phyloP scores from a whole-genome alignment of 1,140 invertebrate species.

The Zeugodacus cucurbitae region DNA sequence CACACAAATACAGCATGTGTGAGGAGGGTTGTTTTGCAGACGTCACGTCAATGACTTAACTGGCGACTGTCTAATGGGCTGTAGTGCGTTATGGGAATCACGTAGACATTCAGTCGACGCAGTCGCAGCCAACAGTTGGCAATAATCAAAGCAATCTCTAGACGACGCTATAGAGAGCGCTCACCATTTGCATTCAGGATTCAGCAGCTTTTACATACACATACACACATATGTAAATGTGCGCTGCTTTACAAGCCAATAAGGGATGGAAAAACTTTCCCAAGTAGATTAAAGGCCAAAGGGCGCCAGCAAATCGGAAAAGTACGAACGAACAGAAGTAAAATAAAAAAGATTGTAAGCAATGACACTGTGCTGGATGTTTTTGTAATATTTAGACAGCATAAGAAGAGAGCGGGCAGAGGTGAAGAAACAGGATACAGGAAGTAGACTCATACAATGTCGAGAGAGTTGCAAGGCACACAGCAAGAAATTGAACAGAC shows the following conservation, averaged over 20 bases:
- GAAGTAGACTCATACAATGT: background rate
- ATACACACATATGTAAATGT: background rate
- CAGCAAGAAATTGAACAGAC: background rate
- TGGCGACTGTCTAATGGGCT: background rate
- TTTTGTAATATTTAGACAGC: background rate
- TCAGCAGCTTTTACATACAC: background rate
- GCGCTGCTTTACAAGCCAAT: background rate
- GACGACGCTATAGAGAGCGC: background rate
- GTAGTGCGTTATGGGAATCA: background rate
- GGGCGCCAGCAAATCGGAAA: background rate
- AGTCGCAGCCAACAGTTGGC: background rate
- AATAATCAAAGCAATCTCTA: background rate
- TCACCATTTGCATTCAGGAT: constrained; percentile 1
- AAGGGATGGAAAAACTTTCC: constrained; percentile 11
- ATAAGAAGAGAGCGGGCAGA: background rate
- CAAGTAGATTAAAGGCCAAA: background rate
- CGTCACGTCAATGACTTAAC: constrained; percentile 15
- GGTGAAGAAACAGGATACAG: background rate
- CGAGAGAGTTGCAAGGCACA: background rate
- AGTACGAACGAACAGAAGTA: background rate
- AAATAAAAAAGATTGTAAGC: background rate
- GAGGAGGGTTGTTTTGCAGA: background rate
- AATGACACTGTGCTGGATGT: background rate
- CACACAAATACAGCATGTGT: background rate
- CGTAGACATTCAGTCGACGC: background rate